Conservation (phyloP, 2,888 invertebrate species). For the Platypus cylindrus region DNA sequence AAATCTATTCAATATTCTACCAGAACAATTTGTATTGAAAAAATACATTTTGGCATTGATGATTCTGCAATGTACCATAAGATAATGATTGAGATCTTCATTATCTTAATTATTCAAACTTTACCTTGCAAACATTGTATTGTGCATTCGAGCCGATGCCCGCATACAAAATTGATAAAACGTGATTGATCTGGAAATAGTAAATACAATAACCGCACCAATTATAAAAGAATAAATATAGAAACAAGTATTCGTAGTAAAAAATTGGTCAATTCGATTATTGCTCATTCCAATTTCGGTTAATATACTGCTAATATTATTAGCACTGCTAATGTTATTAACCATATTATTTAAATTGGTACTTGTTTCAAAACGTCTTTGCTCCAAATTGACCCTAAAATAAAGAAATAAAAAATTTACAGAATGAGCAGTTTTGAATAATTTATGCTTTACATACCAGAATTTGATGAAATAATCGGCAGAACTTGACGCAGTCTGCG, state of each 20-base stretch:
- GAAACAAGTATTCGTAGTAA: conserved; percentile 21
- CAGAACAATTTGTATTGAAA: conserved; percentile 54
- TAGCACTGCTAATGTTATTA: conserved; percentile 7
- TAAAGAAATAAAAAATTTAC: too few relatives aligned
- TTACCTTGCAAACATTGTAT: conserved; percentile 34
- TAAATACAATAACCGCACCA: conserved; percentile 29
- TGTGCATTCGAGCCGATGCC: conserved; percentile 44
- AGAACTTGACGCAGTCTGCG: conserved; percentile 60
- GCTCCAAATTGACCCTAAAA: conserved; percentile 32
- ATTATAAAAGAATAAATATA: conserved; percentile 23
- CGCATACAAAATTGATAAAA: conserved; percentile 41
- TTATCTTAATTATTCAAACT: background rate
- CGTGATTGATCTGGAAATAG: conserved; percentile 35
- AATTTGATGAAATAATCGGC: conserved; percentile 70
- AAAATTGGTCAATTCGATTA: conserved; percentile 15
- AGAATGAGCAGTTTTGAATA: too few relatives aligned
- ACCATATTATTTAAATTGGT: conserved; percentile 14
- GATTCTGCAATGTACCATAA: conserved; percentile 25
- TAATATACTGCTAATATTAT: too few relatives aligned
- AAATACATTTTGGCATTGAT: conserved; percentile 53
- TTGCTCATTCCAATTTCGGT: conserved; percentile 2
- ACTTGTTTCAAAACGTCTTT: conserved; percentile 17
- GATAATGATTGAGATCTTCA: background rate
- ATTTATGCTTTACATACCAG: conserved; percentile 50
- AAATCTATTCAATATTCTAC: conserved; percentile 54